phyloP scores from a whole-genome alignment of 2,797 vertebrate genomes.

The Peromyscus melanophrys region DNA sequence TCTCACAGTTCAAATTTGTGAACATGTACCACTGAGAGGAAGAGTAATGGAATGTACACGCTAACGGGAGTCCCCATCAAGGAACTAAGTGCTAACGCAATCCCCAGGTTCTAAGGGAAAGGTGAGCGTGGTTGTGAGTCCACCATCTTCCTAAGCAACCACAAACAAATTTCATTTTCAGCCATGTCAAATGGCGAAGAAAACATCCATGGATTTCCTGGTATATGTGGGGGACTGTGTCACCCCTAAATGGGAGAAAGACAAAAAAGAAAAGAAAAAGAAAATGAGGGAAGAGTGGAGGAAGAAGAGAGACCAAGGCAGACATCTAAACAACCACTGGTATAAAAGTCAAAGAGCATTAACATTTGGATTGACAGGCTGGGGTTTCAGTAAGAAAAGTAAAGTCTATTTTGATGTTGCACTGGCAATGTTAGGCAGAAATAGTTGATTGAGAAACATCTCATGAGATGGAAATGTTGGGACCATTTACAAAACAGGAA shows the following conservation, averaged over 20 bases:
- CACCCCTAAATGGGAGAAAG: background rate
- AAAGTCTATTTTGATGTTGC: background rate
- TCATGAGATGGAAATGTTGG: background rate
- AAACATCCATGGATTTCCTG: background rate
- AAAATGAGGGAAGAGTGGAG: background rate
- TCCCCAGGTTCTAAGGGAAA: background rate
- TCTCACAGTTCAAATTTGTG: background rate
- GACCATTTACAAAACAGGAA: background rate
- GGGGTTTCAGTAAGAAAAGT: background rate
- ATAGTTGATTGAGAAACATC: background rate
- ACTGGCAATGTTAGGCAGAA: background rate
- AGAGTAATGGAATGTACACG: accelerated
- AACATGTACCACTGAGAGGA: background rate
- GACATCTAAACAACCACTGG: background rate
- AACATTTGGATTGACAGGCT: background rate
- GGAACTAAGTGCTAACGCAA: background rate
- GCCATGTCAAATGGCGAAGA: background rate
- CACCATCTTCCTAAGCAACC: background rate
- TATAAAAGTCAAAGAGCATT: background rate
- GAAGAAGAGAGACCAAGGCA: background rate
- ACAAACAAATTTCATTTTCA: background rate
- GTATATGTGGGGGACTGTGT: too few relatives aligned
- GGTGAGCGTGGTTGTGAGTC: background rate
- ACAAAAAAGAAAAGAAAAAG: background rate
- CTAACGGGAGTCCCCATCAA: background rate